Percentiles rank a stretch among this genome's conserved stretches.
Evolutionary conservation across 2,888 invertebrate genomes (phyloP).

Genomic region (Trichogramma evanescens): DNA sequence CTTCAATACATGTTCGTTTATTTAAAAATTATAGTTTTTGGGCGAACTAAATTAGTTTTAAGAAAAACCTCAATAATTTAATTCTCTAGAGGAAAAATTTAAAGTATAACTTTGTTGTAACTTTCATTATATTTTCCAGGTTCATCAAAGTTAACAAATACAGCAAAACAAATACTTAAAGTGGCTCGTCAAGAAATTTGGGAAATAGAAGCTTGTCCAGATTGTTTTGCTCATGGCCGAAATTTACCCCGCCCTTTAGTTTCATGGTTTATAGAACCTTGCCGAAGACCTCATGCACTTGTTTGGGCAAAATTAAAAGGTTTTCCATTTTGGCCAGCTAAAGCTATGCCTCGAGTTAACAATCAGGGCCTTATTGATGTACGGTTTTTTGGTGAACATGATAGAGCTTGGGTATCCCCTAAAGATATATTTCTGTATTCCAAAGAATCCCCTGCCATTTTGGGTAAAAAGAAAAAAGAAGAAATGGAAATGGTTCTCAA

Average conservation of each 20-base stretch:
- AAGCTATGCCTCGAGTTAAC: constrained; percentile 69
- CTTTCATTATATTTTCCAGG: constrained; percentile 34
- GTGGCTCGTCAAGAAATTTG: constrained; percentile 81
- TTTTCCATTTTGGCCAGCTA: constrained; percentile 97
- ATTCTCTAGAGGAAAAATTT: background rate
- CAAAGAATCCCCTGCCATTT: constrained; percentile 48
- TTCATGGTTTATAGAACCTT: constrained; percentile 88
- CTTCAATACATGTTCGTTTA: constrained; percentile 74
- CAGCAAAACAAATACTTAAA: constrained; percentile 73
- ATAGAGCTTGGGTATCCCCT: constrained; percentile 82
- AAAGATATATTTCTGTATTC: constrained; percentile 80
- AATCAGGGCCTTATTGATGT: constrained; percentile 71
- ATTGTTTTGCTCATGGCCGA: constrained; percentile 84
- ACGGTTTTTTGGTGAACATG: constrained; percentile 91
- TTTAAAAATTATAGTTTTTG: background rate
- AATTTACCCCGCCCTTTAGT: constrained; percentile 50
- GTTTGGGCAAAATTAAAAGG: constrained; percentile 97
- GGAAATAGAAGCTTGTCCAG: constrained; percentile 89
- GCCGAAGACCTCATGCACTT: constrained; percentile 80
- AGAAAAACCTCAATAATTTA: background rate
- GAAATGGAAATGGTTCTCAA: constrained; percentile 41
- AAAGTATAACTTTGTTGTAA: background rate
- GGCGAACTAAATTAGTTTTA: background rate
- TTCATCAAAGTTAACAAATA: constrained; percentile 64
- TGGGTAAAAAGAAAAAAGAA: constrained; percentile 38